Evolutionary conservation across 2,888 invertebrate genomes (phyloP).

Genomic region (Lycia hirtaria): DNA sequence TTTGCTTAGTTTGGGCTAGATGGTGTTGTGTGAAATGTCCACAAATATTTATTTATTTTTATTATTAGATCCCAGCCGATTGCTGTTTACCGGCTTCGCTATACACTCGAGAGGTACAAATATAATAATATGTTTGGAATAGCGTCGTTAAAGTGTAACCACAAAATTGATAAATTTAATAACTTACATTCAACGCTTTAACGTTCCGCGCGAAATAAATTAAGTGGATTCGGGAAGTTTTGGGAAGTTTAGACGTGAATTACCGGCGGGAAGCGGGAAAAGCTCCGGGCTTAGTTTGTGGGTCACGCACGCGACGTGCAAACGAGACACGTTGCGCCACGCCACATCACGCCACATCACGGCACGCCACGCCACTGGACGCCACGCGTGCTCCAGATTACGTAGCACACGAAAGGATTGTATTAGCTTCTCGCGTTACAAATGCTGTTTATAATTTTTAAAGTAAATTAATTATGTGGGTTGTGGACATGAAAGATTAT

Average conservation of each 20-base stretch:
- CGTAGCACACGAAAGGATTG: constrained; percentile 3
- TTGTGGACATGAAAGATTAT: not conserved
- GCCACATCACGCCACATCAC: not conserved
- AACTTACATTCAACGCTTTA: constrained; percentile 47
- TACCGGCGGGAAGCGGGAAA: constrained; percentile 31
- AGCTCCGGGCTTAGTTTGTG: not conserved
- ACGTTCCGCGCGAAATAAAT: constrained; percentile 48
- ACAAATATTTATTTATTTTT: too few relatives aligned
- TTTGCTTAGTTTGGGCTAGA: too few relatives aligned
- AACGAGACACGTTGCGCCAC: constrained; percentile 7
- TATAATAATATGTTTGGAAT: too few relatives aligned
- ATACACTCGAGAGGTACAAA: too few relatives aligned
- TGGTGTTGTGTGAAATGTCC: too few relatives aligned
- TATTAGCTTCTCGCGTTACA: constrained; percentile 17
- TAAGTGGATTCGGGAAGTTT: constrained; percentile 46
- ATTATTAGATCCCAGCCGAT: too few relatives aligned
- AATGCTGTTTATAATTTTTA: constrained; percentile 13
- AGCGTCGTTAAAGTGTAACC: constrained; percentile 8
- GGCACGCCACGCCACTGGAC: not conserved
- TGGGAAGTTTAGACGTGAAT: constrained; percentile 48
- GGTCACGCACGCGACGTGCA: constrained; percentile 33
- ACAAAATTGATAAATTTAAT: constrained; percentile 49
- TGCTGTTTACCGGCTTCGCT: too few relatives aligned
- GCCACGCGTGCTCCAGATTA: not conserved
- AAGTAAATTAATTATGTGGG: not conserved